phyloP scores from a whole-genome alignment of 2,888 invertebrate species.

The Eristalis intricaria region DNA sequence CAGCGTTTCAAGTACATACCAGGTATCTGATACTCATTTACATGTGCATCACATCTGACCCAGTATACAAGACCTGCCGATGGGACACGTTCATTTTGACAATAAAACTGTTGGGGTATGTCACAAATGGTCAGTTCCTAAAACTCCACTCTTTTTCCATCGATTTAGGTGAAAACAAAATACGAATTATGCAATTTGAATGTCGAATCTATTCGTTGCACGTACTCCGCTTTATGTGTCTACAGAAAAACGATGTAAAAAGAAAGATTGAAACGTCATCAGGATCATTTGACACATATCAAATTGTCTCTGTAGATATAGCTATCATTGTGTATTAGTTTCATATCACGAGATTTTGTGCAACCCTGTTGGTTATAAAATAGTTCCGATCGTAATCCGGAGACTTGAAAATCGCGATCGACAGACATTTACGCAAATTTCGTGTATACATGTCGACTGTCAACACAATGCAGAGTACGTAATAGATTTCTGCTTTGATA shows the following conservation, averaged over 20 bases:
- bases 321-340: not conserved
- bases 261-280: not conserved
- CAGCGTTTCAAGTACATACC: not conserved
- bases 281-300: not conserved
- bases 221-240: not conserved
- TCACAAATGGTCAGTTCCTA: not conserved
- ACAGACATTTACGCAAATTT: not conserved
- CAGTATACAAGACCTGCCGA: not conserved
- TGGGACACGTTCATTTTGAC: not conserved
- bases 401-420: not conserved
- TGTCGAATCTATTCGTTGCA: not conserved
- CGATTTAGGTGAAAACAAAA: not conserved
- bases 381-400: not conserved
- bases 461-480: not conserved
- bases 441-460: not conserved
- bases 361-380: not conserved
- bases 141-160: not conserved
- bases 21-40: not conserved
- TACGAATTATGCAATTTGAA: not conserved
- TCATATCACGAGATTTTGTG: not conserved
- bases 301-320: not conserved
- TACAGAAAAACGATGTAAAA: not conserved
- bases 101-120: not conserved
- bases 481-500: not conserved
- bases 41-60: slow-evolving; percentile 1